Conservation (phyloP, 2,797 vertebrate genomes). For the Lepilemur septentrionalis region DNA sequence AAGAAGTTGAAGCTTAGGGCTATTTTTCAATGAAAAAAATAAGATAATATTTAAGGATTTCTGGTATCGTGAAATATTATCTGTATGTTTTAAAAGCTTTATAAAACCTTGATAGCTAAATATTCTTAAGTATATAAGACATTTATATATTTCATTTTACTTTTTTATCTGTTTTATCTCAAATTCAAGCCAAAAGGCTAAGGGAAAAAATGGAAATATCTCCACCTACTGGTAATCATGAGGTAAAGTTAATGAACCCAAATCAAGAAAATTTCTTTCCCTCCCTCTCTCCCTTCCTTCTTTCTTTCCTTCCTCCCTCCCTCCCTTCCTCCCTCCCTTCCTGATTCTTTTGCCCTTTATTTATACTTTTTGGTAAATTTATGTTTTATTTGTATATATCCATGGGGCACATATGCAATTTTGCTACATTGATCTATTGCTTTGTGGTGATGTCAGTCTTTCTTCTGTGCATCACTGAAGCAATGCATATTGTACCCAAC, state of each 20-base stretch:
- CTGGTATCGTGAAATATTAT: slow-evolving; percentile 23
- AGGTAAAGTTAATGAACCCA: slow-evolving; percentile 6
- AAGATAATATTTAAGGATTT: slow-evolving; percentile 12
- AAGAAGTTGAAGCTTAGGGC: slow-evolving; percentile 41
- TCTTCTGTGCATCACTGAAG: not conserved
- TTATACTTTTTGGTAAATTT: not conserved
- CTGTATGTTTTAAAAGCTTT: not conserved
- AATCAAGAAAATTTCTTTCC: not conserved
- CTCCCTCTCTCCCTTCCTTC: too few relatives aligned
- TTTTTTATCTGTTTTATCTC: not conserved
- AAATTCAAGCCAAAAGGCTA: not conserved
- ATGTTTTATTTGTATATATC: not conserved
- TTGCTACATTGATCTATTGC: not conserved
- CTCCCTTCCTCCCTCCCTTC: too few relatives aligned
- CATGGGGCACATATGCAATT: not conserved
- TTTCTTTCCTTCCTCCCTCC: too few relatives aligned
- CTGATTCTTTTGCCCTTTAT: not conserved
- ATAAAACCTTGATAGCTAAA: not conserved
- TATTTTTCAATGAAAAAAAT: not conserved
- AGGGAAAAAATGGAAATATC: slow-evolving; percentile 46
- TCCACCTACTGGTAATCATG: slow-evolving; percentile 77
- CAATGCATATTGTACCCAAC: not conserved
- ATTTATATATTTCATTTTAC: not conserved
- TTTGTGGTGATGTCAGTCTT: not conserved
- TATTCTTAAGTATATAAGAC: not conserved